Percentiles rank a stretch among this genome's conserved stretches.
Conservation (phyloP, 2,113 vertebrate genomes). For the Glaucomys volans region DNA sequence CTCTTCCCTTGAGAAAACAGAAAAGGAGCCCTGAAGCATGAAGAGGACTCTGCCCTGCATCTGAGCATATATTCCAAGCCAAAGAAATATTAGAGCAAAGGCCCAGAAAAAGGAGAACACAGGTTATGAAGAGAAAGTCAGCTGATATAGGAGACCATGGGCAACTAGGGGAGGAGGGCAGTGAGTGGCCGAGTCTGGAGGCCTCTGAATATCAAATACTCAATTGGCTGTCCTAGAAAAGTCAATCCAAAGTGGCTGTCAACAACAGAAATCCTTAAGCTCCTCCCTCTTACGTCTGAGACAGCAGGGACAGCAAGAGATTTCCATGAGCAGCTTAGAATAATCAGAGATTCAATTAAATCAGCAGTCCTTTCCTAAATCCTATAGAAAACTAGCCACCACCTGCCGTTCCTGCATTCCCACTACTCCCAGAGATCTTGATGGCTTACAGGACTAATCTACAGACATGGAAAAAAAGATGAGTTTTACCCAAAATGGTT, state of each 20-base stretch:
- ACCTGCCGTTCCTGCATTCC: background rate
- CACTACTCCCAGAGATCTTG: background rate
- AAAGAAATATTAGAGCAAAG: background rate
- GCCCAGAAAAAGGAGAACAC: background rate
- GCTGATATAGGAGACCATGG: background rate
- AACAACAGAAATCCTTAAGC: background rate
- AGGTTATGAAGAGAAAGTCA: background rate
- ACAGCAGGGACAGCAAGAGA: background rate
- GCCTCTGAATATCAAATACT: too few species aligned
- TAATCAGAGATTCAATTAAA: background rate
- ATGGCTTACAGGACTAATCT: background rate
- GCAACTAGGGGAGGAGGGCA: background rate
- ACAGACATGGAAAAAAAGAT: background rate
- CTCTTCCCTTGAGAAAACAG: background rate
- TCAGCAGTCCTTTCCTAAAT: constrained; percentile 53
- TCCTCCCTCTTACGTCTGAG: background rate
- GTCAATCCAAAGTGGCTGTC: background rate
- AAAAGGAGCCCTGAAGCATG: background rate
- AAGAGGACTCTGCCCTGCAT: background rate
- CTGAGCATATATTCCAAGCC: background rate
- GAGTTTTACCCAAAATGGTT: background rate
- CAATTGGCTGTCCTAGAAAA: background rate
- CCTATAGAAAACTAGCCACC: background rate
- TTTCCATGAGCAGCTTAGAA: constrained; percentile 66
- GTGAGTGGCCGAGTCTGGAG: background rate